phyloP scores from a whole-genome alignment of 2,113 vertebrate species.

The Osmerus mordax region DNA sequence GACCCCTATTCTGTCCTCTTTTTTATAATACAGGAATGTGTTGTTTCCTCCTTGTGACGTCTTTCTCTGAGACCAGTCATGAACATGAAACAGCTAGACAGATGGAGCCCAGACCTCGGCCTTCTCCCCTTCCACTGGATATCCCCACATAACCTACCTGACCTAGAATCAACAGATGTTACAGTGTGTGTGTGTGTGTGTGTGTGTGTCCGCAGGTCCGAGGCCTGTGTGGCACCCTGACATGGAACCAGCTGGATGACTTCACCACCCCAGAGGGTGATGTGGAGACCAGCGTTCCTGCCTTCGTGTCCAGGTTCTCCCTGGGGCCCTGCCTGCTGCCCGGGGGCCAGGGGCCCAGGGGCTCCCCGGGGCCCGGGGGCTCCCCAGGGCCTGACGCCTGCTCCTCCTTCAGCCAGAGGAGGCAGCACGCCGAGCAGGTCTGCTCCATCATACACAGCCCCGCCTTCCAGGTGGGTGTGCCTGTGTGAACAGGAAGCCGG shows the following conservation, averaged over 20 bases:
- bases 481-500: accelerated
- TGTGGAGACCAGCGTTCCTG: constrained; percentile 70
- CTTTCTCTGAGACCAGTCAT: too few relatives aligned
- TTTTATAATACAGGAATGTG: too few relatives aligned
- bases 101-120: too few relatives aligned
- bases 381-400: constrained; percentile 60
- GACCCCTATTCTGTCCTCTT: too few relatives aligned
- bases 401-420: constrained; percentile 67
- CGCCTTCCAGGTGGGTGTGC: constrained; percentile 76
- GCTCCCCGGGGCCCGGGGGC: neutral
- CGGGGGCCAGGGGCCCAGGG: neutral
- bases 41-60: too few relatives aligned
- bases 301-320: constrained; percentile 79
- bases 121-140: too few relatives aligned
- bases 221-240: constrained; percentile 88
- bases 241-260: constrained; percentile 86
- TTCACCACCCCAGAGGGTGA: constrained; percentile 86
- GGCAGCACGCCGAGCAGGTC: constrained; percentile 66
- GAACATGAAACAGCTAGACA: too few relatives aligned
- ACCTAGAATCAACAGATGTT: neutral
- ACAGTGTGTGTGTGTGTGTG: neutral
- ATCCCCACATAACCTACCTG: too few relatives aligned
- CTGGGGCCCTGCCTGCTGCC: constrained; percentile 59
- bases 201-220: constrained; percentile 72
- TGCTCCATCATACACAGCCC: constrained; percentile 73